Evolutionary conservation across 2,113 vertebrate species (phyloP).

Genomic region (Anas platyrhynchos): DNA sequence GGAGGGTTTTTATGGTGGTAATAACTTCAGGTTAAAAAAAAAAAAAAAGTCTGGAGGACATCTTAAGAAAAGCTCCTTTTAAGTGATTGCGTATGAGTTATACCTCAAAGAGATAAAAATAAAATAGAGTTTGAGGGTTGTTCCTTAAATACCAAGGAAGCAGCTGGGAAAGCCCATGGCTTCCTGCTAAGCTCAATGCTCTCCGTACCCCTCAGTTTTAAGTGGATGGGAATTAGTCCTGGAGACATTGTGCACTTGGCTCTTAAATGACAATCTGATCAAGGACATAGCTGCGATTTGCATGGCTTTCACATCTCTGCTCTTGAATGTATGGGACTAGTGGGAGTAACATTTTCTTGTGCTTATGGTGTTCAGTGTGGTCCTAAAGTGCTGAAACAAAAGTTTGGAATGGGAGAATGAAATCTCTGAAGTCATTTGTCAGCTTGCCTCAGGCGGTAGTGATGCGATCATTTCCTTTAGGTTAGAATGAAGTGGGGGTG

Average conservation of each 20-base stretch:
- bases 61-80: neutral
- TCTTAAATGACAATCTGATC: neutral
- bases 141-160: neutral
- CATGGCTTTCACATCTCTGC: neutral
- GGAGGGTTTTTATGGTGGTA: neutral
- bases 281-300: neutral
- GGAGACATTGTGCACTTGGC: rapidly evolving
- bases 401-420: neutral
- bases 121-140: neutral
- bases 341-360: neutral
- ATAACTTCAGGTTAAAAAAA: neutral
- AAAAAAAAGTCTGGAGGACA: neutral
- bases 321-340: neutral
- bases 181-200: neutral
- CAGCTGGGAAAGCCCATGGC: neutral
- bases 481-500: neutral
- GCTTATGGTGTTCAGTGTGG: neutral
- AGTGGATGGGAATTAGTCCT: neutral
- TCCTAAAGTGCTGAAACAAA: neutral
- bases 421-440: neutral
- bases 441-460: neutral
- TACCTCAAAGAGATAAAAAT: constrained; percentile 9
- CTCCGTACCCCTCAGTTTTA: neutral
- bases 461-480: neutral
- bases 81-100: neutral